These are phyloP conservation scores for Nibea albiflora DNA, from an alignment of 2,113 vertebrate genomes.

Conservation along the genomic window DNA sequence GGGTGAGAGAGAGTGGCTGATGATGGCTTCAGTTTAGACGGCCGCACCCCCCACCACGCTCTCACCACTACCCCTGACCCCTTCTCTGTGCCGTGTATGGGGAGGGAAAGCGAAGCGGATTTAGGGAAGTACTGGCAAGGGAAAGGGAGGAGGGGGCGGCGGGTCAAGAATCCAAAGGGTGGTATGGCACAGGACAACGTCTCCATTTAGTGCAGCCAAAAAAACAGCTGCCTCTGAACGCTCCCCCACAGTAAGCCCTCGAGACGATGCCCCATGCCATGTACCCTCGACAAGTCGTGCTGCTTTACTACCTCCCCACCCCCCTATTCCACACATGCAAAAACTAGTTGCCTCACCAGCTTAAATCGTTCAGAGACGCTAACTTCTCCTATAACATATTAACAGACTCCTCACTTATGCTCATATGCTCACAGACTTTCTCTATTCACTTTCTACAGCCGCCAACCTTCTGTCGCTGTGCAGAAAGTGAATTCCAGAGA, in stretches of 20 bases:
- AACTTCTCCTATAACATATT: background rate
- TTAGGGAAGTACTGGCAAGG: constrained; percentile 37
- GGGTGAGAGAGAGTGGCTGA: constrained; percentile 45
- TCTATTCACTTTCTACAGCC: constrained; percentile 3
- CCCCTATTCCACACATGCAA: background rate
- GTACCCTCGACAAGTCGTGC: constrained; percentile 28
- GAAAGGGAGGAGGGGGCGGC: background rate
- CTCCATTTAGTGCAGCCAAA: constrained; percentile 77
- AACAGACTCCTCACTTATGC: background rate
- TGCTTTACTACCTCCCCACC: constrained; percentile 3
- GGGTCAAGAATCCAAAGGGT: constrained; percentile 39
- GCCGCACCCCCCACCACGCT: constrained; percentile 1
- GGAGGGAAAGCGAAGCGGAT: constrained; percentile 44
- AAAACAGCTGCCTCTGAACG: constrained; percentile 81
- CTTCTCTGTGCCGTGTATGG: constrained; percentile 14
- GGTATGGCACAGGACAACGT: constrained; percentile 69
- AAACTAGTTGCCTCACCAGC: background rate
- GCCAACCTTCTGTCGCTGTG: constrained; percentile 21
- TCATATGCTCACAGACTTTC: constrained; percentile 6
- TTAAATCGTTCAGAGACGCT: background rate
- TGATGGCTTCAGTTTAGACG: constrained; percentile 63
- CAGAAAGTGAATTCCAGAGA: constrained; percentile 67
- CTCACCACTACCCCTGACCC: constrained; percentile 8
- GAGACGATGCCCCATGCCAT: constrained; percentile 49
- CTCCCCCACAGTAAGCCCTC: constrained; percentile 62